phyloP scores from a whole-genome alignment of 2,888 invertebrate genomes.

The Uropetala carovei region DNA sequence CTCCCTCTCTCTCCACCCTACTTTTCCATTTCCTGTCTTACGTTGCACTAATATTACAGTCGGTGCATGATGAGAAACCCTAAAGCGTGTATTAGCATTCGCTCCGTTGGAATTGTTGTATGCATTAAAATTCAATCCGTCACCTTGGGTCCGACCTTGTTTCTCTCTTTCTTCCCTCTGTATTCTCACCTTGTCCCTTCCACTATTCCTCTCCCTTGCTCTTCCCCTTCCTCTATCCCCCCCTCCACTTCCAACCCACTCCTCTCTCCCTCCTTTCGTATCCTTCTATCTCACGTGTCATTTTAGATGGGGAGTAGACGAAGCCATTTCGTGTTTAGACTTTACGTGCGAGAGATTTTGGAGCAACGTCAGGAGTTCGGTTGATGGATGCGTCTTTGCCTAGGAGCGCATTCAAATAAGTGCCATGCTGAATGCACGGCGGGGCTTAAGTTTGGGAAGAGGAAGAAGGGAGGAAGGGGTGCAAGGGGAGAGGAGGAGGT shows the following conservation, averaged over 20 bases:
- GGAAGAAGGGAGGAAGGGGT: not conserved
- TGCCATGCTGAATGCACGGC: not conserved
- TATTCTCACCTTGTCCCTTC: not conserved
- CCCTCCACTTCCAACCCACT: not conserved
- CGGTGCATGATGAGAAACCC: slow-evolving; percentile 35
- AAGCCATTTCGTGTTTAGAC: not conserved
- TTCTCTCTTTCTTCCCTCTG: not conserved
- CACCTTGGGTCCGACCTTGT: slow-evolving; percentile 15
- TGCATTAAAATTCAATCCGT: slow-evolving; percentile 54
- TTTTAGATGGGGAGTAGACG: not conserved
- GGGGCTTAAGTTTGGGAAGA: not conserved
- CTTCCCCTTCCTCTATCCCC: not conserved
- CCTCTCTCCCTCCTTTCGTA: not conserved
- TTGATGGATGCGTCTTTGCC: not conserved
- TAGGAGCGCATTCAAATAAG: not conserved
- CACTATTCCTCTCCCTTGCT: not conserved
- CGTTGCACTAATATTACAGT: slow-evolving; percentile 41
- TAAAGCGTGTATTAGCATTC: slow-evolving; percentile 47
- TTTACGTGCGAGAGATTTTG: not conserved
- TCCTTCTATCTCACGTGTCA: slow-evolving; percentile 3
- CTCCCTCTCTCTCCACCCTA: not conserved
- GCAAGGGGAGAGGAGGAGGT: not conserved
- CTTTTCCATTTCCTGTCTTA: slow-evolving; percentile 6
- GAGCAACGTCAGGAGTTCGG: not conserved
- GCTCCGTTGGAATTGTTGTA: slow-evolving; percentile 37